Evolutionary conservation across 2,113 vertebrate species (phyloP).

Genomic region (Grus americana): DNA sequence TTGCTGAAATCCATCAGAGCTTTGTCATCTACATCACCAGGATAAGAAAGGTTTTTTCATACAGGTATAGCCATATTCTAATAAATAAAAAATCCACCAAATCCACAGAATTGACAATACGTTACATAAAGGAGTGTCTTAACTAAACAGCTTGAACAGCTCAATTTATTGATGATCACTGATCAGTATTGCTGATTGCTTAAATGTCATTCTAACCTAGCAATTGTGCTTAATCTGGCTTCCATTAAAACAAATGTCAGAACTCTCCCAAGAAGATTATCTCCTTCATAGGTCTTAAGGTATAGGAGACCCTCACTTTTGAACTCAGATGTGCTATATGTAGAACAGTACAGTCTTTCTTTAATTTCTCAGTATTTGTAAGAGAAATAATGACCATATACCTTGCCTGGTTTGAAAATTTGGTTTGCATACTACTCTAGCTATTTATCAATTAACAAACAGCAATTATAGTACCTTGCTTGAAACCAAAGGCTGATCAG

Average conservation of each 20-base stretch:
- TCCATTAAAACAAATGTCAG: background rate
- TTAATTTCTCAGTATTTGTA: background rate
- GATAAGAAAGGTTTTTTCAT: background rate
- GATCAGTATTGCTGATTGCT: background rate
- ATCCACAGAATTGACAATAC: background rate
- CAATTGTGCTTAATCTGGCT: background rate
- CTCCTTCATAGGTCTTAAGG: background rate
- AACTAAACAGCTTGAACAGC: background rate
- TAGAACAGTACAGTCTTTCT: background rate
- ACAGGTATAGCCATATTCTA: background rate
- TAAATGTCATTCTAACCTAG: background rate
- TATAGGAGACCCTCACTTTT: background rate
- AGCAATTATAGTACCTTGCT: background rate
- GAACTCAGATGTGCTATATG: background rate
- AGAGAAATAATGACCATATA: background rate
- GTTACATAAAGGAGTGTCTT: background rate
- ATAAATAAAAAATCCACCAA: background rate
- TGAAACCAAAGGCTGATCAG: background rate
- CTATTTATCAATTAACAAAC: background rate
- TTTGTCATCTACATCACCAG: background rate
- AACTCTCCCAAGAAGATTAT: background rate
- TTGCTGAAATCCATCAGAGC: background rate
- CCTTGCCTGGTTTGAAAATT: background rate
- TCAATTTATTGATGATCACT: background rate
- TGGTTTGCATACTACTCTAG: background rate